Conservation (phyloP, 2,113 vertebrate species). For the Tragelaphus imberbis region DNA sequence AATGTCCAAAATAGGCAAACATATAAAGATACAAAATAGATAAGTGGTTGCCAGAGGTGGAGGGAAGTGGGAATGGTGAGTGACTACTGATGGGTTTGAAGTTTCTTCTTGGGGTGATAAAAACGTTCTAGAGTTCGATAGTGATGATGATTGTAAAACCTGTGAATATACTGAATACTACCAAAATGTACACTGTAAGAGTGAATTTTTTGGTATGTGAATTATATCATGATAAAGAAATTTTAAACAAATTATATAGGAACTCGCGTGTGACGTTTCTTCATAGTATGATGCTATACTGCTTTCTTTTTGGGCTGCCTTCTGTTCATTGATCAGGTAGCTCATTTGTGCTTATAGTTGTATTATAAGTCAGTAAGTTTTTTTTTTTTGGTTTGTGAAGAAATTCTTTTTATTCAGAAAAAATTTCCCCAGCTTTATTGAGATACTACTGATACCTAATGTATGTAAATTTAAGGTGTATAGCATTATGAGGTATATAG, state of each 20-base stretch:
- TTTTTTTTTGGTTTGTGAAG: neutral
- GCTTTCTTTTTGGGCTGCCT: neutral
- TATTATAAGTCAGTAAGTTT: neutral
- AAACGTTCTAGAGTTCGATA: neutral
- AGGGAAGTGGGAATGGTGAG: neutral
- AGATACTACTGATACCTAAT: neutral
- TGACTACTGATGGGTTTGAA: neutral
- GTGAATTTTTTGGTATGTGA: neutral
- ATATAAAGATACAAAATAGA: neutral
- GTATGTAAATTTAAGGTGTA: neutral
- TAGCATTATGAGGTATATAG: neutral
- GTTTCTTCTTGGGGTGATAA: conserved; percentile 1
- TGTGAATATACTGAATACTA: neutral
- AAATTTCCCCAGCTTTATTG: neutral
- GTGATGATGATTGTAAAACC: neutral
- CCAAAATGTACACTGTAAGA: neutral
- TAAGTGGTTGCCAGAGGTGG: neutral
- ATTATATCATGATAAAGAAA: neutral
- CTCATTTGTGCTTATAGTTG: neutral
- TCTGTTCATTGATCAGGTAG: neutral
- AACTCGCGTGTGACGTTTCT: neutral
- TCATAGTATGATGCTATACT: neutral
- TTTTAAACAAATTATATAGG: neutral
- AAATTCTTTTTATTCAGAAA: neutral
- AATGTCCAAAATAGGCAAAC: neutral